phyloP scores from a whole-genome alignment of 2,888 invertebrate species.

The Phoronis australis region DNA sequence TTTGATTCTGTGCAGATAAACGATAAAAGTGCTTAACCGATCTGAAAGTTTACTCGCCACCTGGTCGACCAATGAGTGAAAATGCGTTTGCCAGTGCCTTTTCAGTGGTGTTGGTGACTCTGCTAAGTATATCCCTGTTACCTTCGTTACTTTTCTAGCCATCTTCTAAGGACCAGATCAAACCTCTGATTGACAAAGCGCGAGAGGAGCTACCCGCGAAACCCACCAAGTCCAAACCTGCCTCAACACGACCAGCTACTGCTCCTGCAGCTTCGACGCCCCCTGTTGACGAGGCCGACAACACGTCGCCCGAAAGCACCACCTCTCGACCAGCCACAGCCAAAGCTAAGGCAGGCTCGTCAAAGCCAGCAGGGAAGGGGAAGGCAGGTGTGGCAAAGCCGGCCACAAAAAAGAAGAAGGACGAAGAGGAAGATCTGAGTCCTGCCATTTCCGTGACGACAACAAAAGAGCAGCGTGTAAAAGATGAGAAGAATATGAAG shows the following conservation, averaged over 20 bases:
- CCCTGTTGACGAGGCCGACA: slow-evolving; percentile 6
- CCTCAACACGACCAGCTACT: slow-evolving; percentile 20
- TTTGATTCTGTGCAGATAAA: too few relatives aligned
- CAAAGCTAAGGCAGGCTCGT: slow-evolving; percentile 13
- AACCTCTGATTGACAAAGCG: slow-evolving; percentile 77
- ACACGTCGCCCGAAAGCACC: slow-evolving; percentile 8
- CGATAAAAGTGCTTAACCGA: too few relatives aligned
- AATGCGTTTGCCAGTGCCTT: too few relatives aligned
- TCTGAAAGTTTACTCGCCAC: too few relatives aligned
- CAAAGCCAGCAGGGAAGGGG: slow-evolving; percentile 3
- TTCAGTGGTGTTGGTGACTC: too few relatives aligned
- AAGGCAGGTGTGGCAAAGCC: not conserved
- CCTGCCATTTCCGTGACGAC: slow-evolving; percentile 76
- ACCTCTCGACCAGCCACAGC: slow-evolving; percentile 17
- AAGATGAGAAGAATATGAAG: slow-evolving; percentile 90
- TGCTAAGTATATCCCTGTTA: too few relatives aligned
- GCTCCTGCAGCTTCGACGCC: slow-evolving; percentile 20
- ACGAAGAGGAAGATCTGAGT: slow-evolving; percentile 74
- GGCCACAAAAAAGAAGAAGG: slow-evolving; percentile 56
- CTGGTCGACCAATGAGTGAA: too few relatives aligned
- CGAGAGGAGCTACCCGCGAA: slow-evolving; percentile 78
- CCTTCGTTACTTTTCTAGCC: slow-evolving; percentile 37
- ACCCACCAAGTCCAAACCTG: slow-evolving; percentile 27
- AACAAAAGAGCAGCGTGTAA: slow-evolving; percentile 83
- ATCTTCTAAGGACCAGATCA: slow-evolving; percentile 59